Percentiles rank a stretch among this genome's conserved stretches.
Conservation (phyloP, 1,140 invertebrate genomes). For the Gonioctena quinquepunctata region DNA sequence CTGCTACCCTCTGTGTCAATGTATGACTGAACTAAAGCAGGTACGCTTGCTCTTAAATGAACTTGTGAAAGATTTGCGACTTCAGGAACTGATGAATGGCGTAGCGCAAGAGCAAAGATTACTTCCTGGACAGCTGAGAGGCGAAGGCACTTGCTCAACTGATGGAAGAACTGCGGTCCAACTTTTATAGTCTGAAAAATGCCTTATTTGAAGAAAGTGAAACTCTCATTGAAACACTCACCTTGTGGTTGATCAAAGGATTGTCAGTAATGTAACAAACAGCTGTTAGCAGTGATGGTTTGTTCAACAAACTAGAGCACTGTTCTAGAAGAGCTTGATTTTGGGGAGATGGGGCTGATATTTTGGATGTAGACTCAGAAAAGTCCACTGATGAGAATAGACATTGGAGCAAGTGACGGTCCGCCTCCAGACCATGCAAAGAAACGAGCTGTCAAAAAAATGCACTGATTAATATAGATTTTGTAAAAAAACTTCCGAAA, state of each 20-base stretch:
- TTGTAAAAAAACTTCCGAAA: neutral
- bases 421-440: conserved; percentile 82
- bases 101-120: conserved; percentile 81
- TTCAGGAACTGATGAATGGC: conserved; percentile 78
- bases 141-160: conserved; percentile 81
- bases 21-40: conserved; percentile 83
- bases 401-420: conserved; percentile 84
- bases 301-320: conserved; percentile 71
- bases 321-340: conserved; percentile 76
- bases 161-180: conserved; percentile 75
- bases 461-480: conserved; percentile 1
- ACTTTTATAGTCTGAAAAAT: conserved; percentile 70
- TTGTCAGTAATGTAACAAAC: conserved; percentile 81
- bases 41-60: conserved; percentile 80
- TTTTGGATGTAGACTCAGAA: conserved; percentile 61
- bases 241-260: conserved; percentile 65
- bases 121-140: conserved; percentile 87
- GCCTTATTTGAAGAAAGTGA: neutral
- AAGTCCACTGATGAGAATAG: conserved; percentile 77
- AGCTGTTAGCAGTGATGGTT: conserved; percentile 74
- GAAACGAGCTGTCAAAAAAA: conserved; percentile 68
- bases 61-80: conserved; percentile 71
- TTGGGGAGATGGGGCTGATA: conserved; percentile 64
- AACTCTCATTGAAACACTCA: conserved; percentile 44
- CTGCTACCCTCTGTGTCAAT: conserved; percentile 75